Percentiles rank a stretch among this genome's conserved stretches.
Conservation (phyloP, 2,113 vertebrate genomes). For the Eublepharis macularius region DNA sequence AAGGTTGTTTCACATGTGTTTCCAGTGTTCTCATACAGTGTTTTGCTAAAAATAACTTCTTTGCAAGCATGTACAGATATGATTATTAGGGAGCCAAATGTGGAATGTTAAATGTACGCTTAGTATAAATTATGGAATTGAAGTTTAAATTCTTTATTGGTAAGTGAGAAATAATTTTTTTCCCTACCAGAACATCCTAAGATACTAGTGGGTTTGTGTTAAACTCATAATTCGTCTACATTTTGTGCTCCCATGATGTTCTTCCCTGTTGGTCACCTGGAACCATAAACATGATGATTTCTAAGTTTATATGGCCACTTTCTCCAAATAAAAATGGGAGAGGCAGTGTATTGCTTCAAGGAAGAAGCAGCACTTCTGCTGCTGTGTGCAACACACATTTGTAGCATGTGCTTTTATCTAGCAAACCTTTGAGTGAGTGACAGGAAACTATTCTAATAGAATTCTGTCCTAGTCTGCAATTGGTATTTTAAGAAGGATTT, state of each 20-base stretch:
- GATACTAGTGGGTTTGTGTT: background rate
- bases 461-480: too few relatives aligned
- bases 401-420: too few relatives aligned
- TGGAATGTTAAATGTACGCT: background rate
- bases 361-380: slow-evolving; percentile 2
- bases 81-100: background rate
- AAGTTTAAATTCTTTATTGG: background rate
- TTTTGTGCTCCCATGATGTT: background rate
- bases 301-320: background rate
- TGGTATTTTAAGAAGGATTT: too few relatives aligned
- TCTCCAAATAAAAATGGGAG: slow-evolving; percentile 12
- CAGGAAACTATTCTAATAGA: too few relatives aligned
- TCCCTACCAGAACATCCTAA: background rate
- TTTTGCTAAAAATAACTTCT: background rate
- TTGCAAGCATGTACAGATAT: background rate
- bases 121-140: background rate
- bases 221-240: background rate
- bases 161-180: background rate
- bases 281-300: background rate
- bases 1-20: background rate
- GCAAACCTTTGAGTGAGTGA: too few relatives aligned
- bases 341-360: slow-evolving; percentile 6
- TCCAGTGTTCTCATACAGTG: background rate
- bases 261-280: background rate
- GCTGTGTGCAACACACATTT: too few relatives aligned